Percentiles rank a stretch among this genome's conserved stretches.
Evolutionary conservation across 2,888 invertebrate species (phyloP).

Genomic region (Zeuzera pyrina): DNA sequence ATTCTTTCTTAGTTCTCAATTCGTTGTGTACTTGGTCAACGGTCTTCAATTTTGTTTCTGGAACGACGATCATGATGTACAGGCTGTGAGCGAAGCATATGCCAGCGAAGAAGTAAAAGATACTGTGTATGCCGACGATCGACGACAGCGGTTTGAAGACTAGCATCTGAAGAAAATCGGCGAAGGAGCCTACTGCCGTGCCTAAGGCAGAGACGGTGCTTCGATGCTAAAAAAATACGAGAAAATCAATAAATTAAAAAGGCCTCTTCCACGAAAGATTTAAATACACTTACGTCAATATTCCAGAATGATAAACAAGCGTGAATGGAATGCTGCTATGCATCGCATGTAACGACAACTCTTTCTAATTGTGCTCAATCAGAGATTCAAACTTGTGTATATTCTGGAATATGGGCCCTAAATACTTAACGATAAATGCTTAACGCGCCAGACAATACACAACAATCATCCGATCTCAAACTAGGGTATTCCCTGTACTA

Average conservation of each 20-base stretch:
- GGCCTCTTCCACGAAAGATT: no score
- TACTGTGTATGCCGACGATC: slow-evolving; percentile 34
- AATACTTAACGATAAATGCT: no score
- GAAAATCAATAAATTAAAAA: not conserved
- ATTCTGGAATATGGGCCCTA: not conserved
- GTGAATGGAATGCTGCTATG: not conserved
- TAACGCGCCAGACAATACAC: no score
- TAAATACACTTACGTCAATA: no score
- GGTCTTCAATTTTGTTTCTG: slow-evolving; percentile 41
- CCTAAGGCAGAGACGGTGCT: slow-evolving; percentile 45
- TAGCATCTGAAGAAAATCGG: slow-evolving; percentile 40
- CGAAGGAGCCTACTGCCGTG: slow-evolving; percentile 35
- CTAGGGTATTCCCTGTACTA: no score
- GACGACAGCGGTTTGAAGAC: slow-evolving; percentile 48
- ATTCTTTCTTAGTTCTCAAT: slow-evolving; percentile 43
- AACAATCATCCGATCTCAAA: no score
- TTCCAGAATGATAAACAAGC: not conserved
- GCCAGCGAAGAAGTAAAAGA: slow-evolving; percentile 43
- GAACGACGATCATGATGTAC: slow-evolving; percentile 36
- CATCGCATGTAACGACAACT: no score
- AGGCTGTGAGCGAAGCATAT: slow-evolving; percentile 33
- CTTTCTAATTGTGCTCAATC: no score
- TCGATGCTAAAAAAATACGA: slow-evolving; percentile 36
- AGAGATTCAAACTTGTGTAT: not conserved
- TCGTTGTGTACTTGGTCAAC: slow-evolving; percentile 42